These are phyloP conservation scores for Opisthograptis luteolata DNA, from an alignment of 2,888 invertebrate genomes.

Conservation along the genomic window DNA sequence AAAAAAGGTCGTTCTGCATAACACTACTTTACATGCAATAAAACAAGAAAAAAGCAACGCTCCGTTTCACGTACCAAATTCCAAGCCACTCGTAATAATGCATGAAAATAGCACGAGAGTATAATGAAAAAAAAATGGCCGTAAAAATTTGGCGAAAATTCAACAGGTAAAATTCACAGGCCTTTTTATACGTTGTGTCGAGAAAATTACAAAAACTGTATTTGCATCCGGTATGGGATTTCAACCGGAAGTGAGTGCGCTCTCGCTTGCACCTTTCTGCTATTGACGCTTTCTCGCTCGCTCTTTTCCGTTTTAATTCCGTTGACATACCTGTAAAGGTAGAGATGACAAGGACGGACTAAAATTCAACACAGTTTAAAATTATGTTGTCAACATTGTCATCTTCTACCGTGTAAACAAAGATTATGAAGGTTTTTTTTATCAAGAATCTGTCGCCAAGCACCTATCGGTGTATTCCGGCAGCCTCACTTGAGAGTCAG, in stretches of 20 bases:
- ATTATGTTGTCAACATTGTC: no score
- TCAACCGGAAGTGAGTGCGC: slow-evolving; percentile 48
- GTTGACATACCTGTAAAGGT: no score
- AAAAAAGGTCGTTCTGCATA: not conserved
- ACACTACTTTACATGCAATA: not conserved
- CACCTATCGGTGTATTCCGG: no score
- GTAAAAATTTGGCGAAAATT: slow-evolving; percentile 37
- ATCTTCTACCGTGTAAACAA: no score
- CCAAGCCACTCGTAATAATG: slow-evolving; percentile 11
- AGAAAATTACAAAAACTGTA: slow-evolving; percentile 58
- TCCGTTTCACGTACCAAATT: slow-evolving; percentile 1
- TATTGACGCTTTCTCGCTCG: slow-evolving; percentile 23
- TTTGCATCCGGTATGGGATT: slow-evolving; percentile 57
- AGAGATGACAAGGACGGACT: slow-evolving; percentile 42
- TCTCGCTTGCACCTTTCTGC: slow-evolving; percentile 51
- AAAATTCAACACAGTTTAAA: slow-evolving; percentile 23
- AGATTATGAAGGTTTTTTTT: no score
- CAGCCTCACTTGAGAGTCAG: no score
- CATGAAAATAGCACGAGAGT: slow-evolving; percentile 3
- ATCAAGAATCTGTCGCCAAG: no score
- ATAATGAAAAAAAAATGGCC: slow-evolving; percentile 8
- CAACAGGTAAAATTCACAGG: slow-evolving; percentile 51
- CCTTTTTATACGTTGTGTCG: slow-evolving; percentile 35
- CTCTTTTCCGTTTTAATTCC: slow-evolving; percentile 2
- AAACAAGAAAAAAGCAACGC: not conserved